Base-by-base conservation (phyloP, 2,888 invertebrate genomes). In the Microplitis deprimator region DNA sequence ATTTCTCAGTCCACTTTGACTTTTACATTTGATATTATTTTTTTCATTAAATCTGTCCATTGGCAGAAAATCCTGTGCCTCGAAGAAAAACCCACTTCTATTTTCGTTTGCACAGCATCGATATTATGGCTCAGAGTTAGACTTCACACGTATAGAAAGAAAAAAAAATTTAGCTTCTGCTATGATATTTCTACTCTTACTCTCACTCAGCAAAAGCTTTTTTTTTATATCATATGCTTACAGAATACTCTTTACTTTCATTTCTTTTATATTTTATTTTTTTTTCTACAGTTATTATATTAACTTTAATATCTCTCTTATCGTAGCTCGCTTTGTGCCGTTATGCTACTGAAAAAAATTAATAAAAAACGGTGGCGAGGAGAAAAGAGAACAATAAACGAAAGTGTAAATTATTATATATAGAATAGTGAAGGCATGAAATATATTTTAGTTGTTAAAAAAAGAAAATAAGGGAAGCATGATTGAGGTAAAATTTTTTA, bases 71-170 rank as follows among this genome's bases (percentile, higher is more conserved):
- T n/a, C 20, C 40, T 59, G 29, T 3, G 29, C 50, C 8, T 50
- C 50, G 50, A 13, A 50, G 50, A 41, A 38, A 67, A 65, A 60
- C 73, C 67, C 41, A 73, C 73, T 71, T 68, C 29, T 68, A 74
- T 78, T 76, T 75, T 80, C 79, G 78, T 79, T 81, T 81, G 77
- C 78, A 76, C 79, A 70, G 73, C 61, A 77, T 78, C 75, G 77
- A 80, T 80, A 79, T 79, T 76, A 71, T 75, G 39, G 77, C 64
- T 61, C 50, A 6, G 60, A 29, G 29, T 29, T 29, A 29, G 29
- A 29, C 10, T 75, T 72, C 62, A 50, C 59, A 71, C 50, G 62
- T 17, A 38, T 38, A 17, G 5, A 62, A 62, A 61, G 39, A 61
- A 16, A 17, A 62, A 62, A 62, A 62, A 62, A 62, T 62, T 17